phyloP scores from a whole-genome alignment of 1,140 invertebrate genomes.

The Cydia strobilella region DNA sequence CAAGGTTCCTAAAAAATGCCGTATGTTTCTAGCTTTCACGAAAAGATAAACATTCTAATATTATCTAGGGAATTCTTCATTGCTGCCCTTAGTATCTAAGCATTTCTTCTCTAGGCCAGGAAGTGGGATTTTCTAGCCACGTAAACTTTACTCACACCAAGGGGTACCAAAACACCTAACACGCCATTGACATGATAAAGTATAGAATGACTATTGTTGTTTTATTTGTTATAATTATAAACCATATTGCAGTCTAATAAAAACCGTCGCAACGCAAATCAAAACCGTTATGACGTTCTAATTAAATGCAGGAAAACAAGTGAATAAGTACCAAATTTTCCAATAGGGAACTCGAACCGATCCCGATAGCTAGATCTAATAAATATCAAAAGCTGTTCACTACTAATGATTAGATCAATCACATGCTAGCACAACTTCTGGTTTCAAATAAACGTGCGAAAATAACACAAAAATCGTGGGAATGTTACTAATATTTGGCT shows the following conservation, averaged over 20 bases:
- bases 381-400: neutral
- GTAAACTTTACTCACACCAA: neutral
- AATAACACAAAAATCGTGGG: constrained; percentile 22
- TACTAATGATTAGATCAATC: no score
- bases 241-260: neutral
- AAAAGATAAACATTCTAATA: no score
- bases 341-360: no score
- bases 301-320: neutral
- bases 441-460: constrained; percentile 26
- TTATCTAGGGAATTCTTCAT: no score
- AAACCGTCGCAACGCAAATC: no score
- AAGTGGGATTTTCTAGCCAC: neutral
- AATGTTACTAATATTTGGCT: constrained; percentile 12
- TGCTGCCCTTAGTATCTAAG: neutral
- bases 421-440: constrained; percentile 11
- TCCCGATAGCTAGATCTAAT: neutral
- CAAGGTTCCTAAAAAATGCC: no score
- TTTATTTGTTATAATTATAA: neutral
- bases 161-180: no score
- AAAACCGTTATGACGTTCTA: no score
- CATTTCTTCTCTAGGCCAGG: neutral
- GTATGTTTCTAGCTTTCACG: no score
- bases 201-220: neutral
- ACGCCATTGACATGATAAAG: neutral
- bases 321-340: neutral